phyloP scores from a whole-genome alignment of 2,888 invertebrate genomes.

The Gymnoscelis rufifasciata region DNA sequence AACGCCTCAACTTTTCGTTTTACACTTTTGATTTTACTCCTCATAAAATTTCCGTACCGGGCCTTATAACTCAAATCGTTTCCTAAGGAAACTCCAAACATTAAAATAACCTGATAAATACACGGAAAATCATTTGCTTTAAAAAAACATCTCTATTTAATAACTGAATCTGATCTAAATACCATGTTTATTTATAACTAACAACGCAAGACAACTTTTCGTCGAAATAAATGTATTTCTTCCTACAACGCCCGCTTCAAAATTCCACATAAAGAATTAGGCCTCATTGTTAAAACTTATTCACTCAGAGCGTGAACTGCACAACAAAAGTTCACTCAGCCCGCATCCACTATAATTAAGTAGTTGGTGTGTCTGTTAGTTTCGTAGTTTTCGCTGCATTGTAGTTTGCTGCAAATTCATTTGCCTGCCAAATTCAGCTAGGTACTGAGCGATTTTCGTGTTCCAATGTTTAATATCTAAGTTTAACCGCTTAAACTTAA shows the following conservation, averaged over 20 bases:
- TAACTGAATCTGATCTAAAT: too few species aligned
- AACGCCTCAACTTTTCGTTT: too few species aligned
- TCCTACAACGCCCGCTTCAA: too few species aligned
- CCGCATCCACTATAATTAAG: conserved; percentile 15
- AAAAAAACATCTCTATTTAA: too few species aligned
- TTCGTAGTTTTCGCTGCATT: conserved; percentile 1
- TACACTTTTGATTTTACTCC: too few species aligned
- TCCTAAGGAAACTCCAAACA: too few species aligned
- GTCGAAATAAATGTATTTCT: too few species aligned
- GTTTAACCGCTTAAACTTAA: too few species aligned
- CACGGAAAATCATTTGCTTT: too few species aligned
- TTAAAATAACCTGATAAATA: too few species aligned
- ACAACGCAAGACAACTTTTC: neutral
- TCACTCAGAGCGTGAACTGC: neutral
- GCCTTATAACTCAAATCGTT: too few species aligned
- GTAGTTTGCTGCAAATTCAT: neutral
- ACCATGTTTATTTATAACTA: neutral
- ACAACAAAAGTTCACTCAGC: neutral
- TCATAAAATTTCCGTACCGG: too few species aligned
- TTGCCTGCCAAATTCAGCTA: neutral
- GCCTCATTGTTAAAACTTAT: neutral
- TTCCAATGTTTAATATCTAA: neutral
- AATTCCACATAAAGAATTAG: neutral
- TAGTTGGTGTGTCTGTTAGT: conserved; percentile 9
- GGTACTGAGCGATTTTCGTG: neutral